A percentile compares a stretch with the other conserved stretches of the same genome.
Evolutionary conservation across 2,797 vertebrate species (phyloP).

Genomic region (Cetoscarus ocellatus): DNA sequence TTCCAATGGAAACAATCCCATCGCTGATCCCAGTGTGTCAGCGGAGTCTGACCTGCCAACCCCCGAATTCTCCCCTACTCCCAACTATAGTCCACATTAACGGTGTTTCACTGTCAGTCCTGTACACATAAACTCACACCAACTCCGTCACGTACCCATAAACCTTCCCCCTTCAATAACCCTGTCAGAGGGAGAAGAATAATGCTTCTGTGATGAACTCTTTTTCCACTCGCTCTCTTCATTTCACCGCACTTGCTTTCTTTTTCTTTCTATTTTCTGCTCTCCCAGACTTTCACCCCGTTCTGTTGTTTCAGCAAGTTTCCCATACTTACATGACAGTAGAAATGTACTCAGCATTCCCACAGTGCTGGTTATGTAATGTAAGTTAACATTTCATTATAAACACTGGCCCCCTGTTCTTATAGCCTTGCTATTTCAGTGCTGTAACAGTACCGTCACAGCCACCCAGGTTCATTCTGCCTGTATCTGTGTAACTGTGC

Average conservation of each 20-base stretch:
- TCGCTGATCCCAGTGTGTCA: slow-evolving; percentile 86
- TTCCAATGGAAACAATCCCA: slow-evolving; percentile 89
- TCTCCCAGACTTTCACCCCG: slow-evolving; percentile 49
- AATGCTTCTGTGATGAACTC: slow-evolving; percentile 39
- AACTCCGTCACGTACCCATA: slow-evolving; percentile 43
- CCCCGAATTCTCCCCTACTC: slow-evolving; percentile 69
- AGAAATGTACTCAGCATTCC: slow-evolving; percentile 67
- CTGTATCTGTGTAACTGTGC: slow-evolving; percentile 36
- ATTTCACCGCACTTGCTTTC: slow-evolving; percentile 51
- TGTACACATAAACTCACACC: slow-evolving; percentile 54
- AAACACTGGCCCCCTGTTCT: slow-evolving; percentile 56
- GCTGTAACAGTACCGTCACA: slow-evolving; percentile 35
- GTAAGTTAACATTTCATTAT: slow-evolving; percentile 60
- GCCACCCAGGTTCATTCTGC: slow-evolving; percentile 39
- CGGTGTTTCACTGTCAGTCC: slow-evolving; percentile 57
- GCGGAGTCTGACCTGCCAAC: slow-evolving; percentile 79
- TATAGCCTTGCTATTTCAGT: slow-evolving; percentile 63
- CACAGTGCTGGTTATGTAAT: slow-evolving; percentile 68
- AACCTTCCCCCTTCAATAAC: slow-evolving; percentile 25
- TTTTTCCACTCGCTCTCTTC: slow-evolving; percentile 48
- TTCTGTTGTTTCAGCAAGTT: slow-evolving; percentile 76
- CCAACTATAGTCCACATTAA: slow-evolving; percentile 71
- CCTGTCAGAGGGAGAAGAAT: slow-evolving; percentile 48
- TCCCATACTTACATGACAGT: slow-evolving; percentile 72
- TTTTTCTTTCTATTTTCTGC: slow-evolving; percentile 63